Evolutionary conservation across 2,888 invertebrate genomes (phyloP), one percentile per base, ranked within the genome.

Genomic region (Griposia aprilina): DNA sequence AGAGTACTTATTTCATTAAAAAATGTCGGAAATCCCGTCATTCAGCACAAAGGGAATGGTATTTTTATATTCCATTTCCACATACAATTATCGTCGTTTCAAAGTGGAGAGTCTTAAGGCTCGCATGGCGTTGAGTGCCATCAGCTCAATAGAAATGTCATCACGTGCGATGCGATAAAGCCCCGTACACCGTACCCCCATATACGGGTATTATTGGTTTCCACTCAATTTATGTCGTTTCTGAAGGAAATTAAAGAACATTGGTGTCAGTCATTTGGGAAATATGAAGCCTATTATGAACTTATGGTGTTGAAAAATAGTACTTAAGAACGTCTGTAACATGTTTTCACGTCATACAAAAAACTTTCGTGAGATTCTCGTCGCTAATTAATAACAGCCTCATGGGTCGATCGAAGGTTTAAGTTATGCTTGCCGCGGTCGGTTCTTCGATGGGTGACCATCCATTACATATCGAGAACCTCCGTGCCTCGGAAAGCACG

Each of bases 121-220:
- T 90, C 89, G 88, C 89, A 91, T 88, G 88, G 88, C 81, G 83
- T 80, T 83, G 87, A 91, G 92, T 89, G 87, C 91, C 90, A 87
- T 90, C 88, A 85, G 75, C 74, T 91, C 92, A 92, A 92, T 90
- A 89, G 89, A 90, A 88, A 92, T 92, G 91, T 90, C 91, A 88
- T 90, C 92, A 90, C 91, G 91, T 89, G 81, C 85, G 78, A 84
- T 68, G 84, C 76, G 88, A 88, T 89, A 90, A 87, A 84, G 87
- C 88, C 89, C 81, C 85, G 81, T 85, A 85, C 82, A 83, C 80
- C 86, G 80, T 85, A 88, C 77, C 77, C 67, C 73, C 75, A 62
- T 82, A 72, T 81, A 78, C 72, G 83, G 83, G 85, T 87, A 89
- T 90, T 92, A 92, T 91, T 90, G 90, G 88, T 90, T 90, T 88